Evolutionary conservation across 2,888 invertebrate genomes (phyloP).

Genomic region (Agriopis marginaria): DNA sequence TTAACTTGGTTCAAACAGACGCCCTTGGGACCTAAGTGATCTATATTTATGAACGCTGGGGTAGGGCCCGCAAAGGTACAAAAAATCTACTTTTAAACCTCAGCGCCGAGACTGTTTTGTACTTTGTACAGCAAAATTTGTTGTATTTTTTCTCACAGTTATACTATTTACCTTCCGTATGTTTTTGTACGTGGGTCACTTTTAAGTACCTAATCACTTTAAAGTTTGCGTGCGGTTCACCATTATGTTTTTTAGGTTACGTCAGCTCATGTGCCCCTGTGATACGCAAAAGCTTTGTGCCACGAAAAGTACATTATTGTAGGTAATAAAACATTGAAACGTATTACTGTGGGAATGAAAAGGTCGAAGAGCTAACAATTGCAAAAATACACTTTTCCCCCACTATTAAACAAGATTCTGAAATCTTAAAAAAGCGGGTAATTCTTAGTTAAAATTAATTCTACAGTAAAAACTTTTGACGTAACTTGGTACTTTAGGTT

Average conservation of each 20-base stretch:
- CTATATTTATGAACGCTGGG: constrained; percentile 34
- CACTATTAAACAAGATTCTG: too few relatives aligned
- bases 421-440: too few relatives aligned
- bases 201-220: not conserved
- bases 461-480: not conserved
- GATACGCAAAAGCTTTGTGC: constrained; percentile 13
- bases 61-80: constrained; percentile 10
- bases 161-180: not conserved
- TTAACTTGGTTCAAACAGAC: constrained; percentile 50
- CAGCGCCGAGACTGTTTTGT: not conserved
- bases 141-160: not conserved
- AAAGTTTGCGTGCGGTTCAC: constrained; percentile 8
- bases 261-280: constrained; percentile 4
- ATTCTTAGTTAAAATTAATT: too few relatives aligned
- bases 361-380: too few relatives aligned
- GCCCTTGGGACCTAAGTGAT: constrained; percentile 62
- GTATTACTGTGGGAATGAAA: too few relatives aligned
- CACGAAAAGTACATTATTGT: not conserved
- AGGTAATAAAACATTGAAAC: too few relatives aligned
- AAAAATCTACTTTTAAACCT: not conserved
- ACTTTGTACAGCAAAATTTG: not conserved
- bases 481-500: not conserved
- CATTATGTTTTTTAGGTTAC: constrained; percentile 18
- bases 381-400: too few relatives aligned
- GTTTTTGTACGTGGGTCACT: constrained; percentile 5